Percentiles rank a stretch among this genome's conserved stretches.
These are phyloP conservation scores for Ormyrus labotus DNA, from an alignment of 2,888 invertebrate genomes.

Conservation along the genomic window DNA sequence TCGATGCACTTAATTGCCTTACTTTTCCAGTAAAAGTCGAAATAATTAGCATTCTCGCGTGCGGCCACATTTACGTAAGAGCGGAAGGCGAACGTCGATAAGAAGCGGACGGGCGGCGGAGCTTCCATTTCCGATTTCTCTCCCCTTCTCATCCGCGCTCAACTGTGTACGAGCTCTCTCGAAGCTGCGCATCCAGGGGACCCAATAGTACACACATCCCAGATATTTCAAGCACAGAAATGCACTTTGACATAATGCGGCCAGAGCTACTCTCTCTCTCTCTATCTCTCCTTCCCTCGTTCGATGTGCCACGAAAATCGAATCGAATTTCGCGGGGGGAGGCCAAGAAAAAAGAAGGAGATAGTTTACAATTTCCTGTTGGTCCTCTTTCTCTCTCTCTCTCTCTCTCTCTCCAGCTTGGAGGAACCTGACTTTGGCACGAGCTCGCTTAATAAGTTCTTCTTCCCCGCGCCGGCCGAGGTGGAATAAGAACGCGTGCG, in stretches of 20 bases:
- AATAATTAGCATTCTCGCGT: too few relatives aligned
- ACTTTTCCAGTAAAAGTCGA: too few relatives aligned
- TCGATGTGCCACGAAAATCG: neutral
- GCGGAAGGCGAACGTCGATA: too few relatives aligned
- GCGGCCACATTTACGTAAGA: too few relatives aligned
- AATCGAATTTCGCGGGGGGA: slow-evolving; percentile 36
- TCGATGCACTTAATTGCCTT: too few relatives aligned
- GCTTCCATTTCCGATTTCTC: too few relatives aligned
- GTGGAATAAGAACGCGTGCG: neutral
- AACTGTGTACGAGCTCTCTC: too few relatives aligned
- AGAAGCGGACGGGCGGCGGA: too few relatives aligned
- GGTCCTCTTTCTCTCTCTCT: neutral
- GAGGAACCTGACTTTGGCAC: slow-evolving; percentile 53
- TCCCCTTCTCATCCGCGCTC: too few relatives aligned
- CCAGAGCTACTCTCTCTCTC: neutral
- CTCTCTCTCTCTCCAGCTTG: neutral
- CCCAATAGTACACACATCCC: slow-evolving; percentile 2
- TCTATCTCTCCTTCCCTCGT: neutral
- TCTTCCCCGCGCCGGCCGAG: slow-evolving; percentile 6
- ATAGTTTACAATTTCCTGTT: slow-evolving; percentile 48
- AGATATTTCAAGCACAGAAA: slow-evolving; percentile 47
- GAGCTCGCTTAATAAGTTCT: slow-evolving; percentile 56
- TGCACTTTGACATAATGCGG: slow-evolving; percentile 53
- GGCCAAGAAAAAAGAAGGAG: neutral
- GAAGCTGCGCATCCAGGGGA: too few relatives aligned